A percentile compares a stretch with the other conserved stretches of the same genome.
Evolutionary conservation across 2,113 vertebrate genomes (phyloP).

Genomic region (Callorhinus ursinus): DNA sequence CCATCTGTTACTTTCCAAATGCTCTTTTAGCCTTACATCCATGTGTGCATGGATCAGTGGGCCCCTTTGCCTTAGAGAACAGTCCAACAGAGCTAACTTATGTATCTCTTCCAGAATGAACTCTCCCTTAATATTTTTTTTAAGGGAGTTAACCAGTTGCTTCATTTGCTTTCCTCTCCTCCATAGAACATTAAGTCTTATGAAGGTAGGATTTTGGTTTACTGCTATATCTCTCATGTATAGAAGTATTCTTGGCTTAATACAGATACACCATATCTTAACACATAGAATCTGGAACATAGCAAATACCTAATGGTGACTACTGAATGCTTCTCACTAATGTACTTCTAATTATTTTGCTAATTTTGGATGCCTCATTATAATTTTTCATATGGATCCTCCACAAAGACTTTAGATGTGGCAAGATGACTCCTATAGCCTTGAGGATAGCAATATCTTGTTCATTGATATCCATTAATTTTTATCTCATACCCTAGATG

Average conservation of each 20-base stretch:
- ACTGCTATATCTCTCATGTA: neutral
- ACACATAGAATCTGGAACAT: neutral
- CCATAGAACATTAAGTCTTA: neutral
- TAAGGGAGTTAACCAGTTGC: neutral
- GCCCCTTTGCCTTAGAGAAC: neutral
- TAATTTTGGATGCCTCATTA: neutral
- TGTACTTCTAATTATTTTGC: neutral
- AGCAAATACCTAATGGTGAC: neutral
- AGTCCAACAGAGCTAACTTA: neutral
- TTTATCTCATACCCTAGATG: neutral
- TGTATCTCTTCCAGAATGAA: neutral
- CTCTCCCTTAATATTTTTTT: neutral
- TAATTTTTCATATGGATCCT: neutral
- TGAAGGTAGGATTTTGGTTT: neutral
- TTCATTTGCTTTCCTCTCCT: neutral
- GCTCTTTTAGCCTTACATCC: neutral
- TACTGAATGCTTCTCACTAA: neutral
- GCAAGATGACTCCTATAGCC: neutral
- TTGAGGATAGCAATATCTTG: neutral
- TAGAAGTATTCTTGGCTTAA: neutral
- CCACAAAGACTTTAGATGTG: neutral
- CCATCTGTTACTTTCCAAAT: neutral
- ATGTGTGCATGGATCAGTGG: fast-evolving
- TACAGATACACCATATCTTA: neutral
- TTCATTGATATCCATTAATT: neutral